Conservation (phyloP, 2,113 vertebrate species). For the Leptodactylus fuscus region DNA sequence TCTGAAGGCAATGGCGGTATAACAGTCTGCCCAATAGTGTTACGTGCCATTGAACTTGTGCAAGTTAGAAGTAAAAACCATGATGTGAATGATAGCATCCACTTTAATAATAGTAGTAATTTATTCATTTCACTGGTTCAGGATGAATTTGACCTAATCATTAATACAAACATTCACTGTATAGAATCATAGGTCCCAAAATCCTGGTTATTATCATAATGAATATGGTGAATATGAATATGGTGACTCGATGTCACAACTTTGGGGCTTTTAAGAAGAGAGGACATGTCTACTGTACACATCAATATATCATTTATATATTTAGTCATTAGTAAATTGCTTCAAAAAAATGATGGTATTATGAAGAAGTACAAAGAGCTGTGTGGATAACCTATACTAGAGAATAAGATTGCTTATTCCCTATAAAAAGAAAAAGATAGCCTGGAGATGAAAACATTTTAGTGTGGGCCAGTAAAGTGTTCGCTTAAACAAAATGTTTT, state of each 20-base stretch:
- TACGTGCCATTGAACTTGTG: not conserved
- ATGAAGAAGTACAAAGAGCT: not conserved
- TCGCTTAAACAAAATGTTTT: constrained; percentile 16
- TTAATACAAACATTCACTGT: too few species aligned
- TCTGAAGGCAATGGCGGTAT: not conserved
- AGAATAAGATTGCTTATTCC: not conserved
- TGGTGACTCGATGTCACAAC: too few species aligned
- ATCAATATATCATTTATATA: too few species aligned
- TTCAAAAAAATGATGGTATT: too few species aligned
- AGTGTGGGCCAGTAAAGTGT: not conserved
- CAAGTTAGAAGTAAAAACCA: not conserved
- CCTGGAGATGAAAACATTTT: not conserved
- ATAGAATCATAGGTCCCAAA: too few species aligned
- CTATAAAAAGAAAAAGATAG: constrained; percentile 16
- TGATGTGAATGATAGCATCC: not conserved
- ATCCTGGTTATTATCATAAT: too few species aligned
- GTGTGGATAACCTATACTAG: not conserved
- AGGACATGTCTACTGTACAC: too few species aligned
- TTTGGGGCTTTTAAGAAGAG: too few species aligned
- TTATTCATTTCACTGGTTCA: too few species aligned
- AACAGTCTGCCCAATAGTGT: not conserved
- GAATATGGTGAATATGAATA: too few species aligned
- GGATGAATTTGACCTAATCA: too few species aligned
- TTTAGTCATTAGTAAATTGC: too few species aligned
- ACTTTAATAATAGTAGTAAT: not conserved